Conservation (phyloP, 2,888 invertebrate species). For the Hedya salicella region DNA sequence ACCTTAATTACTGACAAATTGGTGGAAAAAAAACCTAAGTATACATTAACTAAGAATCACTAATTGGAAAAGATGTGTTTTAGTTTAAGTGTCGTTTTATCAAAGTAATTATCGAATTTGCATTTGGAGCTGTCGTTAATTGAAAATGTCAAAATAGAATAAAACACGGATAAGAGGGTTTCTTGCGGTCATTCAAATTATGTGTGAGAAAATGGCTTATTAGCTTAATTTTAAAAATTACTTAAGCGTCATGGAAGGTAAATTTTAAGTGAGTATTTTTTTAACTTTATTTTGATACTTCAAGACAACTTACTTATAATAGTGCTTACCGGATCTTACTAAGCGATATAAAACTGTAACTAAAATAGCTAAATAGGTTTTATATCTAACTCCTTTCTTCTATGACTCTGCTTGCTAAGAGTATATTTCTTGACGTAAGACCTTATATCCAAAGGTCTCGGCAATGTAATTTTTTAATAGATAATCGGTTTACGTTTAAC, state of each 20-base stretch:
- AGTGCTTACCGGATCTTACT: no score
- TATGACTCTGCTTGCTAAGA: no score
- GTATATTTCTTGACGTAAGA: no score
- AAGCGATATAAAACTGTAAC: no score
- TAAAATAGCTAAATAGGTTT: no score
- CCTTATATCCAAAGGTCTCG: no score
- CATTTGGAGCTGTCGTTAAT: slow-evolving; percentile 22
- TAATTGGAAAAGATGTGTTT: slow-evolving; percentile 38
- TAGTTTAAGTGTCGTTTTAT: slow-evolving; percentile 29
- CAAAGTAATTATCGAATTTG: slow-evolving; percentile 30
- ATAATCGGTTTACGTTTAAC: no score
- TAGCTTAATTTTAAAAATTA: slow-evolving; percentile 6
- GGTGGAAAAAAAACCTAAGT: slow-evolving; percentile 57
- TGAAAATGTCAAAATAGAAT: slow-evolving; percentile 25
- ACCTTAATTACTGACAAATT: slow-evolving; percentile 73
- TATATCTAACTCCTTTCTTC: no score
- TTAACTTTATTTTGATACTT: not conserved
- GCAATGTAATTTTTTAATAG: no score
- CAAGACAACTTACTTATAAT: no score
- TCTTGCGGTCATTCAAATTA: slow-evolving; percentile 18
- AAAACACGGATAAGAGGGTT: slow-evolving; percentile 29
- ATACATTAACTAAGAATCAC: slow-evolving; percentile 52
- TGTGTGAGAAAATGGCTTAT: slow-evolving; percentile 32
- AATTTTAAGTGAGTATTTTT: not conserved
- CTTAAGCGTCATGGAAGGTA: not conserved